Percentiles rank a stretch among this genome's conserved stretches.
Evolutionary conservation across 2,113 vertebrate genomes (phyloP).

Genomic region (Illadopsis cleaveri): DNA sequence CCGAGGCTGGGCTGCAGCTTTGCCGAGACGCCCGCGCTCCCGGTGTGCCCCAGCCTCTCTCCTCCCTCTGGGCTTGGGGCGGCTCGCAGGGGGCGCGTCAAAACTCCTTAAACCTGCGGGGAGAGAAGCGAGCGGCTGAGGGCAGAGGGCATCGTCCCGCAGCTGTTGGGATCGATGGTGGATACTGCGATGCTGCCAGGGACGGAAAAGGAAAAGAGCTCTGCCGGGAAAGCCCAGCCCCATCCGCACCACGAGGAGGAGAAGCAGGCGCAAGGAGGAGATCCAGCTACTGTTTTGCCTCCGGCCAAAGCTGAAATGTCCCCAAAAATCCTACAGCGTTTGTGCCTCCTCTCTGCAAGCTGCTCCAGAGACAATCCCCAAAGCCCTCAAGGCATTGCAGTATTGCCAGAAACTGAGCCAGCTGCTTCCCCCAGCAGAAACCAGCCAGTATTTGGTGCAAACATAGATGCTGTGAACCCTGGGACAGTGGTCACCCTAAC

Average conservation of each 20-base stretch:
- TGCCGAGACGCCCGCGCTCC: not conserved
- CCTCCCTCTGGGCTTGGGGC: not conserved
- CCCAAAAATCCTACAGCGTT: not conserved
- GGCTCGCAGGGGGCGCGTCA: not conserved
- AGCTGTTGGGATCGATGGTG: rapidly evolving
- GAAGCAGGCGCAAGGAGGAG: not conserved
- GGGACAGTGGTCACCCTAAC: not conserved
- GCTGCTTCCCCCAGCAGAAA: not conserved
- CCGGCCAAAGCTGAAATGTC: not conserved
- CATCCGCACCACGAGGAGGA: not conserved
- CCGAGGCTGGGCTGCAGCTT: not conserved
- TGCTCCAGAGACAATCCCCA: not conserved
- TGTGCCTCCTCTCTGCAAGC: not conserved
- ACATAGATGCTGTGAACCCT: rapidly evolving
- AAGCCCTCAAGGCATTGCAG: rapidly evolving
- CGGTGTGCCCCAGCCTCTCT: not conserved
- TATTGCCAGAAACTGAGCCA: not conserved
- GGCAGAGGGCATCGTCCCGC: rapidly evolving
- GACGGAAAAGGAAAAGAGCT: not conserved
- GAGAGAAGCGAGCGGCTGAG: not conserved
- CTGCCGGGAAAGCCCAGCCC: not conserved
- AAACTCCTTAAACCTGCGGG: constrained; percentile 39
- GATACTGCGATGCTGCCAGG: rapidly evolving
- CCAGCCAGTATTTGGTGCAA: not conserved
- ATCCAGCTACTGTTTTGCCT: not conserved